These are phyloP conservation scores for Cephus sareptanus DNA, from an alignment of 2,888 invertebrate genomes.

Conservation along the genomic window DNA sequence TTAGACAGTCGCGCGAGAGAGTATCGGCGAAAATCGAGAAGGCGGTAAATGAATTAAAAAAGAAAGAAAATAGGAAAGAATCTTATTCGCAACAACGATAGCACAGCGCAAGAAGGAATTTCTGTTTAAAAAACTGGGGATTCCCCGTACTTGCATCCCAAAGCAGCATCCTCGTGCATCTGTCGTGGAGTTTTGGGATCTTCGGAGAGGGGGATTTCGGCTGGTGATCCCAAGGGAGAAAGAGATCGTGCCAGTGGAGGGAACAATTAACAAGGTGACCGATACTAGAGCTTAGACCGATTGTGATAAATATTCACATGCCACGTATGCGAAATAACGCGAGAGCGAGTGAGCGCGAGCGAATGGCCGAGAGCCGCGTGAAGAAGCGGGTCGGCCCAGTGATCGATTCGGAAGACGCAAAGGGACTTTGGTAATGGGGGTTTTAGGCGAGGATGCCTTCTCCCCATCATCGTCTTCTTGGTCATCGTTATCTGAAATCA, in stretches of 20 bases:
- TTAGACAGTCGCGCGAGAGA: slow-evolving; percentile 53
- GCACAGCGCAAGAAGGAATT: no score
- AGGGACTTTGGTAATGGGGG: slow-evolving; percentile 64
- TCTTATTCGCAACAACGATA: no score
- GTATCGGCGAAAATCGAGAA: slow-evolving; percentile 57
- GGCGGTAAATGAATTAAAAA: slow-evolving; percentile 42
- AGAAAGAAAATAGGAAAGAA: neutral
- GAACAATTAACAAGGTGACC: neutral
- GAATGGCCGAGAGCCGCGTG: slow-evolving; percentile 55
- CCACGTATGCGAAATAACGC: no score
- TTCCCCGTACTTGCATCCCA: neutral
- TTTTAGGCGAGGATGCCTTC: slow-evolving; percentile 65
- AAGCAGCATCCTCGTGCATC: neutral
- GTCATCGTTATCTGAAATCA: no score
- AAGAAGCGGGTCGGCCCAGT: slow-evolving; percentile 47
- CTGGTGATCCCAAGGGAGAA: neutral
- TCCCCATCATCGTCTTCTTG: slow-evolving; percentile 49
- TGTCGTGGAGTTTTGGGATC: no score
- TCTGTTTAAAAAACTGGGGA: no score
- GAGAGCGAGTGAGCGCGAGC: slow-evolving; percentile 28
- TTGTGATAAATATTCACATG: neutral
- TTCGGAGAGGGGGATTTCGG: no score
- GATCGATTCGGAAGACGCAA: slow-evolving; percentile 50
- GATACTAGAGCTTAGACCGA: neutral
- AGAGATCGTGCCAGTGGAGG: neutral